Percentiles rank a stretch among this genome's conserved stretches.
phyloP scores from a whole-genome alignment of 2,797 vertebrate genomes.

The Chaetophractus vellerosus region DNA sequence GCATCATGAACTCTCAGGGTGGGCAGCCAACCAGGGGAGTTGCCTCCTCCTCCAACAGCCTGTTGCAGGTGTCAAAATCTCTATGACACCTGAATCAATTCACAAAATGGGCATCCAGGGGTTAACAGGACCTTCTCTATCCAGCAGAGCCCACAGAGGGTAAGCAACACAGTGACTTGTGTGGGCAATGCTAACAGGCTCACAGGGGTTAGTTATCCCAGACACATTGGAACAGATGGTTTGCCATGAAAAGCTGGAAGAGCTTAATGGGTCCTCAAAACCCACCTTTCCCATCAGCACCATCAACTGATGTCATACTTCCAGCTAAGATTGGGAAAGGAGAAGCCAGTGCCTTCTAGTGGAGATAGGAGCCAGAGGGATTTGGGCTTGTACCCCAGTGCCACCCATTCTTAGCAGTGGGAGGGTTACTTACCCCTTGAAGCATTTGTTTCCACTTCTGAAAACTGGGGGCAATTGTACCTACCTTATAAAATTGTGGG shows the following conservation, averaged over 20 bases:
- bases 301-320: background rate
- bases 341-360: background rate
- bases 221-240: background rate
- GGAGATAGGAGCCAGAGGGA: background rate
- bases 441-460: background rate
- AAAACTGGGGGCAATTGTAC: background rate
- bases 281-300: background rate
- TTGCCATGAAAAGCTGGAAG: background rate
- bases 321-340: background rate
- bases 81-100: background rate
- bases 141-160: background rate
- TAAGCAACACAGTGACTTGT: no score
- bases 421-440: background rate
- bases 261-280: background rate
- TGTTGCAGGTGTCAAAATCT: background rate
- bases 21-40: background rate
- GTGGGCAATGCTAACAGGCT: fast-evolving
- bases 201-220: background rate
- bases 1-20: background rate
- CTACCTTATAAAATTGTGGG: background rate
- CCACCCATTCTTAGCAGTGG: background rate
- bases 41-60: background rate
- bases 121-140: background rate
- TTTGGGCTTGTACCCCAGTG: no score
- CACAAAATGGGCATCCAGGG: background rate